Conservation (phyloP, 1,140 invertebrate species). For the Ceratina australensis region DNA sequence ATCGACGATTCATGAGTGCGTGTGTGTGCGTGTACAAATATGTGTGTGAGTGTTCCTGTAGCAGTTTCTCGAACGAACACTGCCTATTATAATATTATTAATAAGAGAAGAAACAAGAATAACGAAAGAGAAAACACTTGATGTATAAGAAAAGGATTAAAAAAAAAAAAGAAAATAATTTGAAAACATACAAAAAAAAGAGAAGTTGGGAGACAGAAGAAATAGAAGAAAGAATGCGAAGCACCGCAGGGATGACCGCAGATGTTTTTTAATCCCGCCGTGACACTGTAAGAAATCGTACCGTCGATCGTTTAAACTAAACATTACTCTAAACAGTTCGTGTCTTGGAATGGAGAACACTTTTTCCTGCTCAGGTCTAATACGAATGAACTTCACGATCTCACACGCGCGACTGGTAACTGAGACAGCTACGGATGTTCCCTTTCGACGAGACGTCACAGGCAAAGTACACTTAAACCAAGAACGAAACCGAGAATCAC, state of each 20-base stretch:
- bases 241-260: constrained; percentile 32
- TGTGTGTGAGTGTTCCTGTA: constrained; percentile 48
- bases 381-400: constrained; percentile 28
- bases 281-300: constrained; percentile 30
- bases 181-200: not conserved
- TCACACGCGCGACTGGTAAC: constrained; percentile 31
- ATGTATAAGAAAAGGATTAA: not conserved
- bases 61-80: constrained; percentile 66
- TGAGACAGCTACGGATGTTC: constrained; percentile 47
- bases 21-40: not conserved
- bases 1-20: constrained; percentile 3
- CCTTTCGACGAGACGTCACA: constrained; percentile 31
- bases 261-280: constrained; percentile 47
- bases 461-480: constrained; percentile 1
- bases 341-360: constrained; percentile 4
- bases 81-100: constrained; percentile 60
- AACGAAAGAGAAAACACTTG: not conserved
- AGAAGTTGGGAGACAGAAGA: not conserved
- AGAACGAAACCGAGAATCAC: not conserved
- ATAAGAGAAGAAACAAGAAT: constrained; percentile 19
- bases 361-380: constrained; percentile 32
- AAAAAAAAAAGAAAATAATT: not conserved
- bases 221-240: not conserved
- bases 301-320: constrained; percentile 40
- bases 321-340: not conserved